Evolutionary conservation across 2,797 vertebrate genomes (phyloP).

Genomic region (Eurystomus glaucurus): DNA sequence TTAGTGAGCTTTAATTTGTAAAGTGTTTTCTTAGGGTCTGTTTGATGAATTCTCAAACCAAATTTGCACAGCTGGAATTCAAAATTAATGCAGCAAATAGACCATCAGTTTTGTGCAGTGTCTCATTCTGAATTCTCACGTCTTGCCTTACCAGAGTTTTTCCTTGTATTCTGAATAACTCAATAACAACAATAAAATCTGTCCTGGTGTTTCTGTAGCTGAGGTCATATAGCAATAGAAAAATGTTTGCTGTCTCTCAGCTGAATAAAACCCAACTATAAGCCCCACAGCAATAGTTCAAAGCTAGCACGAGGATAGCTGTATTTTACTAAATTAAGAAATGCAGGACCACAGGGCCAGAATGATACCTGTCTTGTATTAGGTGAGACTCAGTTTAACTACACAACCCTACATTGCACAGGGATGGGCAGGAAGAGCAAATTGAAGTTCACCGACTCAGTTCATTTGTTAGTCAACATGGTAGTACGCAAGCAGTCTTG

Average conservation of each 20-base stretch:
- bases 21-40: neutral
- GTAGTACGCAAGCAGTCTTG: neutral
- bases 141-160: conserved; percentile 27
- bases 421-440: neutral
- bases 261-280: conserved; percentile 50
- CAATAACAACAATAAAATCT: neutral
- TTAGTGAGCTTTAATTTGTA: neutral
- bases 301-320: neutral
- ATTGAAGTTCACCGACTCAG: neutral
- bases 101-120: neutral
- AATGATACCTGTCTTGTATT: neutral
- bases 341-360: neutral
- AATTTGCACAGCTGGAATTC: conserved; percentile 18
- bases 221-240: conserved; percentile 6
- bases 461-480: neutral
- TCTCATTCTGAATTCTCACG: conserved; percentile 13
- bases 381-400: neutral
- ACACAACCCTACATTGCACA: neutral
- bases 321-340: conserved; percentile 22
- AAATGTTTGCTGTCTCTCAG: conserved; percentile 41
- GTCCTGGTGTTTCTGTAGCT: conserved; percentile 49
- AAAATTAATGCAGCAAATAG: conserved; percentile 31
- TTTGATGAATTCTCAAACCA: neutral
- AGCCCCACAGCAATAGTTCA: conserved; percentile 31
- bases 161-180: conserved; percentile 23